phyloP scores from a whole-genome alignment of 2,113 vertebrate genomes.

The Smithornis capensis region DNA sequence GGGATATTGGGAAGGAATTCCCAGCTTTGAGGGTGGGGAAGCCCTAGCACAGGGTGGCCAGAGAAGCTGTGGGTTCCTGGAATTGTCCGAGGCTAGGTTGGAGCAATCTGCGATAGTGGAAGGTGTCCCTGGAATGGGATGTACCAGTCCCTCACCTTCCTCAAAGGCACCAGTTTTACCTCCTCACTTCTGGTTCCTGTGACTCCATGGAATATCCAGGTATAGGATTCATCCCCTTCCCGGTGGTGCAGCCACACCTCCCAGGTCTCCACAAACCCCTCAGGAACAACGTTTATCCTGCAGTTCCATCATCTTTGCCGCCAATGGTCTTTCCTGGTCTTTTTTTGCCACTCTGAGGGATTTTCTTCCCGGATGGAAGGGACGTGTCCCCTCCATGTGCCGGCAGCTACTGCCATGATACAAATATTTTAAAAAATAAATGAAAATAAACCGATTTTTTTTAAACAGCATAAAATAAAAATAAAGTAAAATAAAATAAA shows the following conservation, averaged over 20 bases:
- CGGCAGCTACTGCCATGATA: fast-evolving
- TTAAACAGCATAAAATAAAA: not conserved
- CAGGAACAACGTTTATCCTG: too few relatives aligned
- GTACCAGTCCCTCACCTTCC: not conserved
- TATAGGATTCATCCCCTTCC: not conserved
- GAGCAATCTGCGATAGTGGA: not conserved
- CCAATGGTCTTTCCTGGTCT: too few relatives aligned
- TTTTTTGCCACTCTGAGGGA: fast-evolving
- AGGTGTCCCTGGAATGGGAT: not conserved
- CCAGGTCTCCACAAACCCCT: too few relatives aligned
- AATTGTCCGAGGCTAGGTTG: not conserved
- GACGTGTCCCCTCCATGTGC: not conserved
- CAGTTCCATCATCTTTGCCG: too few relatives aligned
- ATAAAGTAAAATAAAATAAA: too few relatives aligned
- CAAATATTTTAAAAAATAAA: fast-evolving
- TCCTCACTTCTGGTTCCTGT: not conserved
- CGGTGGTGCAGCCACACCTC: too few relatives aligned
- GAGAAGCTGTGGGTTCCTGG: not conserved
- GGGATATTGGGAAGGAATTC: not conserved
- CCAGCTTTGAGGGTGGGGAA: not conserved
- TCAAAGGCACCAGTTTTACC: not conserved
- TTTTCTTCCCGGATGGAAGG: fast-evolving
- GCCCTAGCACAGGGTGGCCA: not conserved
- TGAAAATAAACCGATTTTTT: too few relatives aligned
- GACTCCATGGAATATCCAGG: not conserved